phyloP scores from a whole-genome alignment of 2,888 invertebrate species.

The Caenorhabditis macrosperma region DNA sequence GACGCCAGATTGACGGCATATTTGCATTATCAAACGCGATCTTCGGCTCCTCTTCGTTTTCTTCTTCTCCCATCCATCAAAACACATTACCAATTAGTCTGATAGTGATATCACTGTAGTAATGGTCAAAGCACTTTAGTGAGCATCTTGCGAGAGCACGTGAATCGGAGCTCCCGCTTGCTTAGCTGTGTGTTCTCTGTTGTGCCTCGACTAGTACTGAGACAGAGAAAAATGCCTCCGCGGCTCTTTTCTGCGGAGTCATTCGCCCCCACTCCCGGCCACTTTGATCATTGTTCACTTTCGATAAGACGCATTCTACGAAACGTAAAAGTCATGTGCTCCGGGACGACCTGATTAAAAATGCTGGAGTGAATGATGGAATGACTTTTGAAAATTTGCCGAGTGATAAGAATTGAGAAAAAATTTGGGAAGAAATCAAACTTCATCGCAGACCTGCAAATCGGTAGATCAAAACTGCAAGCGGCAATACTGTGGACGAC shows the following conservation, averaged over 20 bases:
- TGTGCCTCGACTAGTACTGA: not conserved
- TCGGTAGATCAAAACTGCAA: not conserved
- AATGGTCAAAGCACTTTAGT: not conserved
- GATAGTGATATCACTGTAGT: not conserved
- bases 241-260: not conserved
- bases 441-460: not conserved
- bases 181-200: not conserved
- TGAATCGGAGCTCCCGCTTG: not conserved
- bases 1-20: slow-evolving; percentile 4
- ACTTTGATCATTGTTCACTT: slow-evolving; percentile 13
- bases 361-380: slow-evolving; percentile 8
- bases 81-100: not conserved
- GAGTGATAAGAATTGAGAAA: slow-evolving; percentile 1
- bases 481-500: not conserved
- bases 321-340: slow-evolving; percentile 21
- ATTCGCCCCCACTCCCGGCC: not conserved
- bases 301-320: not conserved
- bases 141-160: not conserved
- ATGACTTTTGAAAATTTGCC: slow-evolving; percentile 39
- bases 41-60: not conserved
- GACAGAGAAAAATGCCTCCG: not conserved
- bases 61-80: no score
- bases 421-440: not conserved
- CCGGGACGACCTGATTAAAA: not conserved
- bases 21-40: slow-evolving; percentile 4